Evolutionary conservation across 1,140 invertebrate genomes (phyloP), one percentile per base, ranked within the genome.

Genomic region (Drosophila leontia): DNA sequence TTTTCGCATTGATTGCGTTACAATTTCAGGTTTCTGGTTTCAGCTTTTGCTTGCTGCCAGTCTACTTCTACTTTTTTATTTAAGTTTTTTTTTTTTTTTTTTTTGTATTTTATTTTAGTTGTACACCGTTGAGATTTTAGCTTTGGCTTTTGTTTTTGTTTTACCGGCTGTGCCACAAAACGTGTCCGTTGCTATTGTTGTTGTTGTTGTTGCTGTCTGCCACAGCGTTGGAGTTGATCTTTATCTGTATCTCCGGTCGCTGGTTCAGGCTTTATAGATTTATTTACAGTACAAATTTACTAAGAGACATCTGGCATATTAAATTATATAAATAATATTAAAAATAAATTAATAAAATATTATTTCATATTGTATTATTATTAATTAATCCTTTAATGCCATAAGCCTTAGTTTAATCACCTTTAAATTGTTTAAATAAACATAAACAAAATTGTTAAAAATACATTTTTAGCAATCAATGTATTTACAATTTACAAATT

Each of bases 1-100:
- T 90, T 90, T 88, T 87, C 80, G 85, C 81, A 85, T 90, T 90
- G 85, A 90, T 90, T 90, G 85, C 86, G 85, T 90, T 90, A 90
- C 85, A 90, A 90, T 90, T 90, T 90, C 85, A 90, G 85, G 85
- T 90, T 88, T 88, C 78, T 62, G 78, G 65, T 77, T 87, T 75
- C 72, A 81, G 53, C 50, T 61, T 86, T 78, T 75, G 60, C 57
- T 68, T 65, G 53, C 61, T 37, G 74, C 75, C 68, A 80, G 64
- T 85, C 78, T 70, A 84, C 78, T 82, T 90, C 75, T 82, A 79
- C 71, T 84, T 77, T 58, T 79, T 71, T 61, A 32, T 41, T 50
- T 42, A 9, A 23, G 23, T 69, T 15, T n/a, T 1, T 61, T 58
- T 41, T 58, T 59, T n/a, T n/a, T n/a, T n/a, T 63, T 58, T 41